Base-by-base conservation (phyloP, 2,888 invertebrate genomes). In the Clivina fossor region DNA sequence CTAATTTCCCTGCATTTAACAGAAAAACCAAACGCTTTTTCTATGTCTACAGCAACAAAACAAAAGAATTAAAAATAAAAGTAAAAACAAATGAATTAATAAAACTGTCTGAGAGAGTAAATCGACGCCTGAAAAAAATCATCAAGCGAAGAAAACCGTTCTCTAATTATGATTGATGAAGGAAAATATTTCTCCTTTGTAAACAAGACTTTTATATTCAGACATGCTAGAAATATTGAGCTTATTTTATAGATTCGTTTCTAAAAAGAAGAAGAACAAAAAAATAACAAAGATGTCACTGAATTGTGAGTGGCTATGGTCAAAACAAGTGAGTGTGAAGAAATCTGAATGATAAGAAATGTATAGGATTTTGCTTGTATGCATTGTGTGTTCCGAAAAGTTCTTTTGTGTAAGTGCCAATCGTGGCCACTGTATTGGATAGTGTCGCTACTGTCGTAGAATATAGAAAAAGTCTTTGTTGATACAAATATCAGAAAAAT, bases 121-220 rank as follows among this genome's bases (percentile, higher is more conserved):
- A 51, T 51, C 43, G 51, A 8, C 32, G 33, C 20, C 43, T 30
- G 18, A 7, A 48, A 35, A 37, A 40, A 33, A 50, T 26, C 24
- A 22, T 40, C 11, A n/a, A n/a, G n/a, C n/a, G 13, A 40, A 40
- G 40, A 40, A 40, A 40, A 16, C 37, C 40, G 22, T n/a, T 28
- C 51, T 11, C 51, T 51, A 51, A 51, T 51, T 51, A 51, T 51
- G 51, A 51, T 51, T 51, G 51, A 51, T 51, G 51, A 43, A 32
- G 38, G 11, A 37, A 48, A 43, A 41, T 22, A 51, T 24, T 32
- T 11, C 16, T 41, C 41, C 33, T 26, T 51, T 51, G 51, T 43
- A 51, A 51, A 51, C 51, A 51, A 51, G 43, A 20, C 47, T 33
- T 44, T 47, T 35, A n/a, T n/a, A n/a, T n/a, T n/a, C n/a, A n/a